Evolutionary conservation across 2,797 vertebrate species (phyloP), one percentile per base, ranked within the genome.

Genomic region (Peromyscus eremicus): DNA sequence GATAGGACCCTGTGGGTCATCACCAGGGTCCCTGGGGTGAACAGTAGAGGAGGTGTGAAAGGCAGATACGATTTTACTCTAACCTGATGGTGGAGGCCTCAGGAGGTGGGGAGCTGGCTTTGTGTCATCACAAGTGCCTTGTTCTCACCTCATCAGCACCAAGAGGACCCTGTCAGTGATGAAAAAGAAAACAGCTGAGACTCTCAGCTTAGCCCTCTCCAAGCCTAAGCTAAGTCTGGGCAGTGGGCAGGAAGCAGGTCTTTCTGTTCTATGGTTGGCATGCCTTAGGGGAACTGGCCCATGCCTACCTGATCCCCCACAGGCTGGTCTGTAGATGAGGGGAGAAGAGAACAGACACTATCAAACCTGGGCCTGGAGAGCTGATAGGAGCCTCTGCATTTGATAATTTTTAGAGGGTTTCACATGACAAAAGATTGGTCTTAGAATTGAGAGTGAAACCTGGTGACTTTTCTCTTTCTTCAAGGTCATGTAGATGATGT

Each of bases 1-100:
- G 70, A 75, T 2, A 40, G 23, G 27, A 32, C 52, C 23, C 86
- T 75, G 64, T 60, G 70, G 34, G 29, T 37, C 37, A 29, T 73
- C n/a, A 55, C 49, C 1, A 11, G n/a, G 52, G 49, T 43, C 23
- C 49, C 68, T 57, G n/a, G n/a, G 70, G 52, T 75, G 25, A 27
- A 14, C 52, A 32, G 52, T 32, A 60, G 86, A 27, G 70, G 17
- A 40, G 32, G 8, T n/a, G 60, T 75, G 77, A 88, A 73, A 88
- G 91, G 52, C 92, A 97, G 96, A 91, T 98, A 98, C 40, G 40
- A 70, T 85, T 75, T 91, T 34, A 57, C 29, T 25, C 14, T 73
- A 81, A 29, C 46, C 32, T 77, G 71, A 79, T 76, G 55, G 86
- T 64, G 52, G 49, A 34, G 55, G 25, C 49, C 1, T 70, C 23